These are phyloP conservation scores for Cyclargus thomasi DNA, from an alignment of 1,140 invertebrate genomes.

Conservation along the genomic window DNA sequence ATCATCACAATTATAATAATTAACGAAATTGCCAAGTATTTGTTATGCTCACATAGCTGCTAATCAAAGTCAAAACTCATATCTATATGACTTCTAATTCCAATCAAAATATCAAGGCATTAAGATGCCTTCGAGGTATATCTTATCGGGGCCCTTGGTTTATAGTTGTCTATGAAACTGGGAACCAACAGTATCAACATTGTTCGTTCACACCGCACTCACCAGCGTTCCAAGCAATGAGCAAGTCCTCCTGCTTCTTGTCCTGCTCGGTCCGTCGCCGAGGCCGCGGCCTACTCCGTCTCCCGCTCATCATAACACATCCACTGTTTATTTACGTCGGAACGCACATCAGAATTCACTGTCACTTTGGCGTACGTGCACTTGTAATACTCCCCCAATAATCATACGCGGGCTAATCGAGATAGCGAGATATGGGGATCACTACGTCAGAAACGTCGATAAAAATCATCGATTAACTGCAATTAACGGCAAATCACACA, in stretches of 20 bases:
- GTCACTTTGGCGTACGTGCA: constrained; percentile 53
- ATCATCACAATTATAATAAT: too few species aligned
- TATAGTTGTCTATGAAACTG: not conserved
- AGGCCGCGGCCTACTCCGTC: constrained; percentile 47
- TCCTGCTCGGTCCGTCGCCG: constrained; percentile 54
- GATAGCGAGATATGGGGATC: constrained; percentile 54
- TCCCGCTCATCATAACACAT: constrained; percentile 49
- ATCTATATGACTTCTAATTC: too few species aligned
- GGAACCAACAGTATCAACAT: not conserved
- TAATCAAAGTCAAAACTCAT: too few species aligned
- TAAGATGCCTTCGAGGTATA: too few species aligned
- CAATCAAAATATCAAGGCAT: too few species aligned
- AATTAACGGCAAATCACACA: constrained; percentile 9
- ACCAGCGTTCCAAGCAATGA: constrained; percentile 68
- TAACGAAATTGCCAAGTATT: too few species aligned
- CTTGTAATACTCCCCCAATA: constrained; percentile 39
- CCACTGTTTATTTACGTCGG: constrained; percentile 23
- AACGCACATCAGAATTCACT: constrained; percentile 40
- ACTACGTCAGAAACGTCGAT: constrained; percentile 58
- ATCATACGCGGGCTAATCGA: constrained; percentile 51
- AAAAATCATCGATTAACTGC: constrained; percentile 30
- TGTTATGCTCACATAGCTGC: too few species aligned
- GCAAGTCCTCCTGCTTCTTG: constrained; percentile 61
- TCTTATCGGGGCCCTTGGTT: too few species aligned
- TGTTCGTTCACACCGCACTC: constrained; percentile 32